These are phyloP conservation scores for Sprattus sprattus DNA, from an alignment of 2,113 vertebrate genomes.

Conservation along the genomic window DNA sequence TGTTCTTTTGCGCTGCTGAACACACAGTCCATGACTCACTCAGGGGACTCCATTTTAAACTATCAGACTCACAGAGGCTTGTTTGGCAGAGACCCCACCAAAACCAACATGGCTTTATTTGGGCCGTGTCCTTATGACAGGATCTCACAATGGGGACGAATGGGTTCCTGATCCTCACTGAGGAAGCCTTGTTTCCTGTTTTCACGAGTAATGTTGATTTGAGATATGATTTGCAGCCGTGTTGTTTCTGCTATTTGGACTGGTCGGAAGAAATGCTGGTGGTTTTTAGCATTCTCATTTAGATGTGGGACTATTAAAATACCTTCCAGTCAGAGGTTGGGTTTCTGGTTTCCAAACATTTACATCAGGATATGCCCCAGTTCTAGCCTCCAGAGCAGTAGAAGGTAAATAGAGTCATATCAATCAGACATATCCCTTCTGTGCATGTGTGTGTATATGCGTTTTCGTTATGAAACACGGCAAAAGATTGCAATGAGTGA, in stretches of 20 bases:
- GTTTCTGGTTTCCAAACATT: neutral
- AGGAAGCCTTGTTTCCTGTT: slow-evolving; percentile 6
- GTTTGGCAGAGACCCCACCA: neutral
- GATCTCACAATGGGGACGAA: neutral
- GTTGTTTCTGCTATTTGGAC: neutral
- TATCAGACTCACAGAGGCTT: neutral
- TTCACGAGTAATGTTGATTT: neutral
- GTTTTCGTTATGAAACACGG: too few species aligned
- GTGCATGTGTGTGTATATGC: neutral
- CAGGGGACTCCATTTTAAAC: neutral
- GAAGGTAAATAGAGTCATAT: neutral
- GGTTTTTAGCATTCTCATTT: neutral
- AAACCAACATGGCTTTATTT: neutral
- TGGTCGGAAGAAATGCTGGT: neutral
- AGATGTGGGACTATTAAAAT: neutral
- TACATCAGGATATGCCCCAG: neutral
- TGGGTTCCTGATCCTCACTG: neutral
- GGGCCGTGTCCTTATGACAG: neutral
- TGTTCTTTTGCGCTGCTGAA: neutral
- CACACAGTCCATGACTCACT: neutral
- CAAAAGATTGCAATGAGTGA: too few species aligned
- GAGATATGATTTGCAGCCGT: neutral
- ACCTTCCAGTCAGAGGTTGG: neutral
- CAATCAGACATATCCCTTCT: neutral
- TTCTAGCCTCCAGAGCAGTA: neutral